These are phyloP conservation scores for Pseudomyrmex flavicornis DNA, from an alignment of 1,140 invertebrate species.

Conservation along the genomic window DNA sequence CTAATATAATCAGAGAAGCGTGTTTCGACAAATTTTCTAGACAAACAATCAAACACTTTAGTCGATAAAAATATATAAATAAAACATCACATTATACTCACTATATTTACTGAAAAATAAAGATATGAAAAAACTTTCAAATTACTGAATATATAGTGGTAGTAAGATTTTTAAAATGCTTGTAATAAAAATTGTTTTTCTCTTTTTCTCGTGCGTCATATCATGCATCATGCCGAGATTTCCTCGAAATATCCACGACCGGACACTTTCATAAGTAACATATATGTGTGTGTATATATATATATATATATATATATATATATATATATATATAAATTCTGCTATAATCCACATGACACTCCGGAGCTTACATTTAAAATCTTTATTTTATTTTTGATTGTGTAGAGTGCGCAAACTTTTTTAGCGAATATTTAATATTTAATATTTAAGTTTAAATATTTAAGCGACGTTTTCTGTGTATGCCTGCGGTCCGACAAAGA, in stretches of 20 bases:
- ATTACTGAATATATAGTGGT: neutral
- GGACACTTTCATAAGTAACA: neutral
- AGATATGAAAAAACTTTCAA: neutral
- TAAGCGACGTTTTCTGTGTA: conserved; percentile 26
- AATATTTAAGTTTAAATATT: conserved; percentile 58
- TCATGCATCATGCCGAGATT: neutral
- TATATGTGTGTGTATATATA: too few relatives aligned
- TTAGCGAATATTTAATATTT: conserved; percentile 40
- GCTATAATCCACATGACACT: neutral
- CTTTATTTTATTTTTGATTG: conserved; percentile 45
- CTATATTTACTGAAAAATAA: too few relatives aligned
- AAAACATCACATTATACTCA: too few relatives aligned
- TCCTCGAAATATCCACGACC: neutral
- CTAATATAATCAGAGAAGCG: neutral
- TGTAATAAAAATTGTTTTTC: neutral
- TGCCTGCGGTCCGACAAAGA: conserved; percentile 55
- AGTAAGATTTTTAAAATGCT: neutral
- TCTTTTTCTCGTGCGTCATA: neutral
- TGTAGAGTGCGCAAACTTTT: conserved; percentile 27
- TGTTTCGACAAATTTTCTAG: too few relatives aligned
- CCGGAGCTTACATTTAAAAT: neutral
- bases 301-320: too few relatives aligned
- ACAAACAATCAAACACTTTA: too few relatives aligned
- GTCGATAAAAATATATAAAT: too few relatives aligned
- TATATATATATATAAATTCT: neutral